These are phyloP conservation scores for Iselma pallidipennis DNA, from an alignment of 2,888 invertebrate species.

Conservation along the genomic window DNA sequence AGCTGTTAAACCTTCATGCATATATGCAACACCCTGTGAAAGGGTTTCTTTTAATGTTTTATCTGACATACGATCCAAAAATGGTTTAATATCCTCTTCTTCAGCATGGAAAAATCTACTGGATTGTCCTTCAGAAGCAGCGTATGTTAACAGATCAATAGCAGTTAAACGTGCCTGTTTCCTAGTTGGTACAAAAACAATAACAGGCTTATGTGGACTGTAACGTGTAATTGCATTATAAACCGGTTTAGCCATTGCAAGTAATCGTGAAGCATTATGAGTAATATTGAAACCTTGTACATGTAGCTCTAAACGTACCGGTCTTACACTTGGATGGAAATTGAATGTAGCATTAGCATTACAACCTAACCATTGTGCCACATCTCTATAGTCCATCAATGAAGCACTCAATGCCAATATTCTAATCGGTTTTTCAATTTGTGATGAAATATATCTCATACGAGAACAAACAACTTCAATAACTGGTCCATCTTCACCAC, in stretches of 20 bases:
- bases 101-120: constrained; percentile 89
- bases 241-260: constrained; percentile 97
- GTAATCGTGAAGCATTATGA: constrained; percentile 93
- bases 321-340: constrained; percentile 97
- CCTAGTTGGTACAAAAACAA: constrained; percentile 89
- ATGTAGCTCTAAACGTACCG: constrained; percentile 92
- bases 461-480: constrained; percentile 90
- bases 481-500: constrained; percentile 90
- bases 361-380: constrained; percentile 96
- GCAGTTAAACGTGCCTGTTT: constrained; percentile 93
- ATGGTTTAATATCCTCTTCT: constrained; percentile 84
- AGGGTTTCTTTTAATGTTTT: constrained; percentile 92
- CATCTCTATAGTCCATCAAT: constrained; percentile 91
- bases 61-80: constrained; percentile 84
- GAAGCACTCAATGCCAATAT: constrained; percentile 94
- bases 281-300: constrained; percentile 98
- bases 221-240: constrained; percentile 89
- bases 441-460: constrained; percentile 95
- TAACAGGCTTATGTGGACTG: constrained; percentile 82
- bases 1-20: constrained; percentile 90
- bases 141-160: constrained; percentile 92
- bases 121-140: constrained; percentile 86
- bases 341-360: constrained; percentile 94
- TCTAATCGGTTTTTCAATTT: constrained; percentile 86
- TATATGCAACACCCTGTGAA: constrained; percentile 93